Conservation (phyloP, 2,797 vertebrate genomes). For the Amblyopsis hoosieri region DNA sequence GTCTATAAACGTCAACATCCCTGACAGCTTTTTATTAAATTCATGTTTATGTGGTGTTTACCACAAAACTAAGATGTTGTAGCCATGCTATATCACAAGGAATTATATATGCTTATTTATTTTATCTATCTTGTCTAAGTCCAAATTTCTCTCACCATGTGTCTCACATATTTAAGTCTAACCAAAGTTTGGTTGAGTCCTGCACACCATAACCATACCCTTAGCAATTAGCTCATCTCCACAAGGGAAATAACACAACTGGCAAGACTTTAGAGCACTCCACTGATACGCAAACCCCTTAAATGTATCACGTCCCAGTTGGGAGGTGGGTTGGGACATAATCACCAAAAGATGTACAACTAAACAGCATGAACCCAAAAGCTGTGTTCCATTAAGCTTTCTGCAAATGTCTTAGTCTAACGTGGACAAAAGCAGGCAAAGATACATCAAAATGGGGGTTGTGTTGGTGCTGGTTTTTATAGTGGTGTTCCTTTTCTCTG, state of each 20-base stretch:
- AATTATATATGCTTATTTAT: slow-evolving; percentile 34
- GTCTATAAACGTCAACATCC: slow-evolving; percentile 33
- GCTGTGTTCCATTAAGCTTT: slow-evolving; percentile 46
- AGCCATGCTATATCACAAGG: slow-evolving; percentile 37
- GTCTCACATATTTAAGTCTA: slow-evolving; percentile 65
- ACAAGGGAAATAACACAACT: slow-evolving; percentile 56
- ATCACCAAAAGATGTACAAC: slow-evolving; percentile 69
- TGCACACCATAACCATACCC: slow-evolving; percentile 53
- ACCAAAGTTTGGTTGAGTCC: slow-evolving; percentile 44
- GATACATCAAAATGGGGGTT: slow-evolving; percentile 12
- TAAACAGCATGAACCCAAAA: slow-evolving; percentile 30
- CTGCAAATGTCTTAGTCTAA: slow-evolving; percentile 20
- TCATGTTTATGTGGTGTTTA: slow-evolving; percentile 57
- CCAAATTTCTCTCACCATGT: slow-evolving; percentile 61
- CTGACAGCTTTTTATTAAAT: slow-evolving; percentile 59
- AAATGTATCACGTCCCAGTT: slow-evolving; percentile 42
- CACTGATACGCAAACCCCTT: slow-evolving; percentile 34
- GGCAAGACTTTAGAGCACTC: slow-evolving; percentile 61
- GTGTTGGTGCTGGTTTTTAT: slow-evolving; percentile 13
- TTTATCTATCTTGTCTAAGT: slow-evolving; percentile 40
- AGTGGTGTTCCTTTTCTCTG: too few species aligned
- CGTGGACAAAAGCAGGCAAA: slow-evolving; percentile 9
- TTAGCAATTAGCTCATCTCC: slow-evolving; percentile 69
- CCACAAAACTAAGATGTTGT: slow-evolving; percentile 29
- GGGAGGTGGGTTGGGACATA: slow-evolving; percentile 44